Percentiles rank a stretch among this genome's conserved stretches.
Conservation (phyloP, 1,140 invertebrate genomes). For the Coptotermes formosanus region DNA sequence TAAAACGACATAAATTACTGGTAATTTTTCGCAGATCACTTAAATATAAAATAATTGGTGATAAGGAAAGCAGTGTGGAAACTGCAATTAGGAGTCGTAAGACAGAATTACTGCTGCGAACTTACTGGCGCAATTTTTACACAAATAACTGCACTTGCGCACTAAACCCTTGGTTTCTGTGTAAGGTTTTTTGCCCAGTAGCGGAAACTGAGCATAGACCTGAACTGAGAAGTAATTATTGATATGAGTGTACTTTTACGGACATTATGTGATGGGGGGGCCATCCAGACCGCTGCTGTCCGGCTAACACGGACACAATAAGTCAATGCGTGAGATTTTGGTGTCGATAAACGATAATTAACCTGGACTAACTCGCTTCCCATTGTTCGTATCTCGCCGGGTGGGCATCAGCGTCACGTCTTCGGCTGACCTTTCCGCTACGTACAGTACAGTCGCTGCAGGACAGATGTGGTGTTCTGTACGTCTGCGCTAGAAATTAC, state of each 20-base stretch:
- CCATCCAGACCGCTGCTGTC: not conserved
- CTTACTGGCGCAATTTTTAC: no score
- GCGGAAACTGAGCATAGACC: no score
- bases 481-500: no score
- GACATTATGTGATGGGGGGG: not conserved
- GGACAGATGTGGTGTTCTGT: not conserved
- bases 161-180: no score
- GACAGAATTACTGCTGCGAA: no score
- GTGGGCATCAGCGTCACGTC: not conserved
- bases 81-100: no score
- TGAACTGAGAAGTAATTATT: not conserved
- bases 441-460: not conserved
- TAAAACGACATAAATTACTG: no score
- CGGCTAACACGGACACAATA: not conserved
- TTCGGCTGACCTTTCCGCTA: not conserved
- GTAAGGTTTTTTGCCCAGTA: no score
- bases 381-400: not conserved
- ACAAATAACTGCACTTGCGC: no score
- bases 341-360: slow-evolving; percentile 17
- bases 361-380: not conserved
- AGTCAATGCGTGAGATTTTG: slow-evolving; percentile 4
- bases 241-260: not conserved
- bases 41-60: no score
- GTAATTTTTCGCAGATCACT: no score
- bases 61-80: no score